Base-by-base conservation (phyloP, 2,888 invertebrate species). In the Lochmaea capreae region DNA sequence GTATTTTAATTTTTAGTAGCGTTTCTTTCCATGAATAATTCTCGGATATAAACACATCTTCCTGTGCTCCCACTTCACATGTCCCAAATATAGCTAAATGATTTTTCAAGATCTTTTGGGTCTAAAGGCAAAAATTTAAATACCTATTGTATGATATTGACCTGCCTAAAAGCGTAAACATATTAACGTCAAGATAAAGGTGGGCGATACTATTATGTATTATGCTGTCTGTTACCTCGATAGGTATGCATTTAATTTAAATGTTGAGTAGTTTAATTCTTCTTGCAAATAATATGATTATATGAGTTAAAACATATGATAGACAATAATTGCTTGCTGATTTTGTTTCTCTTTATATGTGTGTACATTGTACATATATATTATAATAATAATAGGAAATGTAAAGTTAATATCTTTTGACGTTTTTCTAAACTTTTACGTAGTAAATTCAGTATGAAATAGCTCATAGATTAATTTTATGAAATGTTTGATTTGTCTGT, bases 251-350 rank as follows among this genome's bases (percentile, higher is more conserved):
- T 43, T 43, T 43, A 11, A 43, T 43, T n/a, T 62, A 14, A 5
- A 11, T 65, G 10, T 26, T 46, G 58, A 59, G 22, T 67, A 58
- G 22, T 22, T 6, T 33, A 33, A 8, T 33, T 6, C 0, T 33
- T 33, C 58, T 67, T 67, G 43, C 67, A 58, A 67, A 67, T 58
- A 59, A 67, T 46, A 52, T 26, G 14, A n/a, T 46, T 59, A 22
- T 59, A 68, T 52, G 16, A 18, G n/a, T 39, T n/a, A 5, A 57
- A n/a, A 39, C 49, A 18, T 68, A 62, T 49, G 18, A 33, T 52
- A 61, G 68, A 68, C 68, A 68, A 68, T 68, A 68, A 68, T n/a
- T 18, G 46, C n/a, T 63, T 63, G 61, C n/a, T 33, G 61, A n/a
- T 43, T 63, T 16, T 63, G n/a, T 43, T 43, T 63, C 43, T 42